A percentile compares a stretch with the other conserved stretches of the same genome.
Evolutionary conservation across 2,797 vertebrate genomes (phyloP).

Genomic region (Sebastiscus albofasciatus): DNA sequence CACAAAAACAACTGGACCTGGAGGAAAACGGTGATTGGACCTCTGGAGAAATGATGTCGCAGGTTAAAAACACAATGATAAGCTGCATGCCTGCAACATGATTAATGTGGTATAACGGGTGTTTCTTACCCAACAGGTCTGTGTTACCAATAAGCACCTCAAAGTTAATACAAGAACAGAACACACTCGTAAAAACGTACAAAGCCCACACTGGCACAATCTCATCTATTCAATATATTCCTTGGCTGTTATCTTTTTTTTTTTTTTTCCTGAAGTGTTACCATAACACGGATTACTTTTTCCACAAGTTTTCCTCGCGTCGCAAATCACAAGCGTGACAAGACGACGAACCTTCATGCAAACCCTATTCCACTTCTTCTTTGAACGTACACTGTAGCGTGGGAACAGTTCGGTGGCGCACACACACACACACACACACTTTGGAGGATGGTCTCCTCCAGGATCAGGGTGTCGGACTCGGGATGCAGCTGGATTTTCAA

Average conservation of each 20-base stretch:
- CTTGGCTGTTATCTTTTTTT: conserved; percentile 54
- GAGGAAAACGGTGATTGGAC: conserved; percentile 61
- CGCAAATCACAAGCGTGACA: conserved; percentile 26
- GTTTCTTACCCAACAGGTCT: conserved; percentile 34
- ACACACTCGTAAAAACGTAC: conserved; percentile 60
- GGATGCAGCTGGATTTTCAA: conserved; percentile 9
- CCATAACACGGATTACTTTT: conserved; percentile 25
- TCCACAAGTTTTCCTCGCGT: conserved; percentile 16
- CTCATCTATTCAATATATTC: conserved; percentile 46
- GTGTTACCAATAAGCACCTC: conserved; percentile 71
- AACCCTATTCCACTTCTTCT: conserved; percentile 36
- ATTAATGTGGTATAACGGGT: conserved; percentile 30
- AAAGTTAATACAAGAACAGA: conserved; percentile 68
- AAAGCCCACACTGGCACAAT: conserved; percentile 57
- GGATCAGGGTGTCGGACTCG: not conserved
- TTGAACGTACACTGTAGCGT: conserved; percentile 18
- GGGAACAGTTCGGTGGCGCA: conserved; percentile 15
- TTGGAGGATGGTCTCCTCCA: not conserved
- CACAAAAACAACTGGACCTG: conserved; percentile 60
- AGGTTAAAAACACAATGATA: conserved; percentile 52
- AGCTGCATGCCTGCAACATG: conserved; percentile 47
- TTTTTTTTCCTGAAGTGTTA: conserved; percentile 56
- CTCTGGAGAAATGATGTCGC: conserved; percentile 54
- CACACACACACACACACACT: not conserved
- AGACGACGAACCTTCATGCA: conserved; percentile 60